Base-by-base conservation (phyloP, 2,113 vertebrate genomes). In the Tupaia chinensis region DNA sequence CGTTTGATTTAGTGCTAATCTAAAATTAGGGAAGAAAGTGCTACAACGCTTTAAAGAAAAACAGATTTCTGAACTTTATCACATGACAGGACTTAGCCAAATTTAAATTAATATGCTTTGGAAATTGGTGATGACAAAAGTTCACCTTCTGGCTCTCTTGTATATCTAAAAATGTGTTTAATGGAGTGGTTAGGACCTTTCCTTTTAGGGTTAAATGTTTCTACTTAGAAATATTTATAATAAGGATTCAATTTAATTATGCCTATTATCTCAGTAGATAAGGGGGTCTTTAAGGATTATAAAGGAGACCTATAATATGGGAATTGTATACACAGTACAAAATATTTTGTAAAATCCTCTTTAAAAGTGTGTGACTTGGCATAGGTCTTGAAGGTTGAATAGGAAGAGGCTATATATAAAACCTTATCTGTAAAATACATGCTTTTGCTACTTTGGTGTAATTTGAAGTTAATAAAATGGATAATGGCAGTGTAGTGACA, bases 221-320 rank as follows among this genome's bases (percentile, higher is more conserved):
- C 32, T 74, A 63, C 27, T 88, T 94, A 8, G 7, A 29, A 93
- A 81, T 5, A 22, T 96, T 94, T 95, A 11, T 77, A 86, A 92
- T 22, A 94, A 95, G 12, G 87, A 89, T 79, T 86, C 32, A 91
- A 12, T 73, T 85, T 91, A 79, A 81, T 94, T 91, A 83, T 54
- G 32, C 19, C 10, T 77, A 27, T 69, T 81, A 5, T 58, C 77
- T 54, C 12, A 86, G 34, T 91, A 44, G 44, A 44, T 44, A 44
- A 44, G 44, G 44, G 44, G 44, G 44, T 44, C 44, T 44, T 44
- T 44, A 44, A 44, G 44, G 44, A 44, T 93, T 61, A 22, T 58
- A 66, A 15, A 29, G 65, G 86, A 80, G 69, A 83, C 3, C 25
- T 0, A 15, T 85, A 13, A 27, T 61, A 13, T n/a, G 2, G 34